Conservation (phyloP, 2,888 invertebrate genomes). For the Tachina grossa region DNA sequence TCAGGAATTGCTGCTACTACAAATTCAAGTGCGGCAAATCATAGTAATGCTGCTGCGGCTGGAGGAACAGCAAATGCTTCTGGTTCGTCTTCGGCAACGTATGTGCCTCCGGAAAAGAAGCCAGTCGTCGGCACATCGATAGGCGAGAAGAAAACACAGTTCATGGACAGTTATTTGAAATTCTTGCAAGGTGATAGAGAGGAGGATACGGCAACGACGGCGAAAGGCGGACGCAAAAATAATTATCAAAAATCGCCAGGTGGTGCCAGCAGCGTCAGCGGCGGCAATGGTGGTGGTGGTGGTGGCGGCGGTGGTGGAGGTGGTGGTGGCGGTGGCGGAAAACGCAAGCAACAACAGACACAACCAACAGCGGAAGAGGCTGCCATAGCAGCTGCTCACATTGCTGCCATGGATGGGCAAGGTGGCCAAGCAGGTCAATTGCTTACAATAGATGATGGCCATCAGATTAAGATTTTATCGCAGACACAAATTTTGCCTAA, state of each 20-base stretch:
- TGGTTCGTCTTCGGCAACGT: slow-evolving; percentile 61
- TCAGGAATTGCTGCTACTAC: slow-evolving; percentile 71
- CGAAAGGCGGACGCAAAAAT: slow-evolving; percentile 80
- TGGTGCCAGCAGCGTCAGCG: slow-evolving; percentile 53
- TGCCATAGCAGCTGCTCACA: slow-evolving; percentile 72
- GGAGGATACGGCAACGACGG: slow-evolving; percentile 89
- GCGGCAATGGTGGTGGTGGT: slow-evolving; percentile 54
- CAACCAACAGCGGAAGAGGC: slow-evolving; percentile 59
- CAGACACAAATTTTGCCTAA: slow-evolving; percentile 82
- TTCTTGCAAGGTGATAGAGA: slow-evolving; percentile 90
- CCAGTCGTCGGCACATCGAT: slow-evolving; percentile 79
- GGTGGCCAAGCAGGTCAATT: slow-evolving; percentile 67
- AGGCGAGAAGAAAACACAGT: slow-evolving; percentile 85
- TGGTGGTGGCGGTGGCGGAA: slow-evolving; percentile 61
- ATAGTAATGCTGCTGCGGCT: slow-evolving; percentile 73
- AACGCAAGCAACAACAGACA: slow-evolving; percentile 67
- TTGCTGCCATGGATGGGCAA: slow-evolving; percentile 67
- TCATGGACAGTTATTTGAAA: slow-evolving; percentile 94
- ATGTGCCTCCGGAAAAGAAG: slow-evolving; percentile 77
- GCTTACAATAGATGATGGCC: slow-evolving; percentile 79
- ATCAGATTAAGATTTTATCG: slow-evolving; percentile 82
- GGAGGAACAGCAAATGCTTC: slow-evolving; percentile 47
- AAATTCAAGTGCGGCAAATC: slow-evolving; percentile 69
- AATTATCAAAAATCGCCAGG: slow-evolving; percentile 79
- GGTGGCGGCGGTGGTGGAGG: slow-evolving; percentile 56